Evolutionary conservation across 2,113 vertebrate species (phyloP), one percentile per base, ranked within the genome.

Genomic region (Brachyhypopomus gauderio): DNA sequence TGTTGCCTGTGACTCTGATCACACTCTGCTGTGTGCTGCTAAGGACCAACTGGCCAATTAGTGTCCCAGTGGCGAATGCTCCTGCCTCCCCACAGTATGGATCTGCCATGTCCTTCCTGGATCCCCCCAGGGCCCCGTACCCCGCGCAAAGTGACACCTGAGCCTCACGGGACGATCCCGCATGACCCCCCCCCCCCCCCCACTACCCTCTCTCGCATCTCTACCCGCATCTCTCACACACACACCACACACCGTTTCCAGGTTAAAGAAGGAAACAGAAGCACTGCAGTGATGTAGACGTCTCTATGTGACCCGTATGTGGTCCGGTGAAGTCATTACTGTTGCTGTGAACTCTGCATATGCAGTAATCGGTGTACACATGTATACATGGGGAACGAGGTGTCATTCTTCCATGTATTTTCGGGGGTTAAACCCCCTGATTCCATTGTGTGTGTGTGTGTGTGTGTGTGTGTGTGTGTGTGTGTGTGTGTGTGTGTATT

Each of bases 401-500:
- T n/a, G 36, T 52, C 14, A 64, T 41, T 64, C 5, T 22, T 63
- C 52, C 34, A 12, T 22, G 17, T 64, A 27, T 55, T 80, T 25
- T 63, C 36, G 27, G 41, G 41, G 12, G 25, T 73, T 80, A 55
- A 48, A 36, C 34, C 16, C 19, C 12, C 4, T 36, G 52, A 34
- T 3, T 19, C 22, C n/a, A 41, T 62, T 60, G 48, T 73, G 48
- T 74, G 52, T 48, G 19, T 69, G 41, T 83, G 58, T 79, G 45
- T 59, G 34, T 66, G 20, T 77, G n/a, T 79, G 72, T 72, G 34
- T 56, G 77, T 19, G 14, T 73, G 72, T 74, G 71, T 69, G 70
- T 67, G 48, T 52, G 36, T 71, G 78, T 81, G 75, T 69, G 36
- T 73, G 52, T 34, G 19, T 41, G 55, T 79, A 85, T 87, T 87